These are phyloP conservation scores for Cygnus olor DNA, from an alignment of 2,797 vertebrate genomes.

Conservation along the genomic window DNA sequence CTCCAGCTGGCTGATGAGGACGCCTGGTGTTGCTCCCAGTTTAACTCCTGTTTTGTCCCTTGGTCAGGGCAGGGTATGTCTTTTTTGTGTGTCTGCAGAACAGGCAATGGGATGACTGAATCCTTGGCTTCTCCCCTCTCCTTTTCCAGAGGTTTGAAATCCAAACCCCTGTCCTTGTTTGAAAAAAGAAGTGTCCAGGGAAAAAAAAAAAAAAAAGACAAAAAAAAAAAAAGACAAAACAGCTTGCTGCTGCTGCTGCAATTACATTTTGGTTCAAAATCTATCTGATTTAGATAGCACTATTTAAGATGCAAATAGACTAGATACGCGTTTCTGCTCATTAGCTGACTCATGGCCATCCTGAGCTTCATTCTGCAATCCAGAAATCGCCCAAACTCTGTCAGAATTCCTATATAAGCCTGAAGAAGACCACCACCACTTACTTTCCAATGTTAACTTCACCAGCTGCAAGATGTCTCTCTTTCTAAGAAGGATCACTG, in stretches of 20 bases:
- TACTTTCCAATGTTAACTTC: not conserved
- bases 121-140: not conserved
- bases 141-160: not conserved
- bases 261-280: not conserved
- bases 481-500: not conserved
- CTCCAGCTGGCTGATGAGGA: not conserved
- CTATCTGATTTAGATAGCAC: not conserved
- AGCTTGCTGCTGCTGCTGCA: not conserved
- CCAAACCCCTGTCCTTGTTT: no score
- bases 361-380: not conserved
- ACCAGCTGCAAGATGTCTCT: not conserved
- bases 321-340: not conserved
- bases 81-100: not conserved
- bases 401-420: no score
- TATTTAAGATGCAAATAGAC: not conserved
- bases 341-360: rapidly evolving
- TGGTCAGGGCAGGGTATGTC: not conserved
- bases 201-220: no score
- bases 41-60: not conserved
- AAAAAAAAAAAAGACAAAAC: not conserved
- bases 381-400: no score
- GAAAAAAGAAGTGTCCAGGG: not conserved
- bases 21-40: rapidly evolving
- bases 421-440: not conserved
- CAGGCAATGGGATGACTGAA: not conserved